Evolutionary conservation across 2,797 vertebrate species (phyloP), one percentile per base, ranked within the genome.

Genomic region (Scolopax rusticola): DNA sequence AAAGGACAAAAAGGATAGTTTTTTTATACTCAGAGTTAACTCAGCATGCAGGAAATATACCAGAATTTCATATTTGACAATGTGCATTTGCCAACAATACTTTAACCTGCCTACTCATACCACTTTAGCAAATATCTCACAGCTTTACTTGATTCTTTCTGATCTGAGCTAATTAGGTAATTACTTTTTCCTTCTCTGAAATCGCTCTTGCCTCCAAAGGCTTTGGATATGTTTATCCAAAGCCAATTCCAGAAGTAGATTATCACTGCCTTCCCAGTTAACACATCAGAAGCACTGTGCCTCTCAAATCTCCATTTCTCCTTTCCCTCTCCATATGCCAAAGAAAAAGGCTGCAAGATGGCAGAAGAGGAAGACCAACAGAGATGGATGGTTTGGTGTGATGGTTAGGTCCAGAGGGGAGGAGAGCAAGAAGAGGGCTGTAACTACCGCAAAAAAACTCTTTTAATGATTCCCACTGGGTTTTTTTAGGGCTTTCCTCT

Each of bases 111-210:
- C 74, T 5, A 5, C 15, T 80, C 20, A 1, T 12, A 63, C 60
- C 40, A 76, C 21, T 69, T 81, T 3, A 83, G 45, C 15, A 77
- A 89, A 83, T 54, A 15, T 61, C 53, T 81, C 0, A 0, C n/a
- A 41, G 70, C 45, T 86, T 59, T 69, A 12, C 63, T 80, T 36
- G 57, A 90, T 77, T 85, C 41, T 38, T 84, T 79, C 51, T 45
- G 36, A 79, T 67, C 40, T 87, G 64, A 96, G 41, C 41, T 50
- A 57, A 88, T 81, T 51, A 64, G 48, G n/a, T 68, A 67, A 84
- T 56, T 69, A 36, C 9, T 68, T 90, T 73, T 84, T 74, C 59
- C 40, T 82, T 60, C 41, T 48, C 76, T 78, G 65, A 89, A 88
- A 27, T 83, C 23, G 7, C 25, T 82, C n/a, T 61, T 64, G 56